A percentile compares a stretch with the other conserved stretches of the same genome.
phyloP scores from a whole-genome alignment of 2,797 vertebrate species.

The Phylloscopus collybita region DNA sequence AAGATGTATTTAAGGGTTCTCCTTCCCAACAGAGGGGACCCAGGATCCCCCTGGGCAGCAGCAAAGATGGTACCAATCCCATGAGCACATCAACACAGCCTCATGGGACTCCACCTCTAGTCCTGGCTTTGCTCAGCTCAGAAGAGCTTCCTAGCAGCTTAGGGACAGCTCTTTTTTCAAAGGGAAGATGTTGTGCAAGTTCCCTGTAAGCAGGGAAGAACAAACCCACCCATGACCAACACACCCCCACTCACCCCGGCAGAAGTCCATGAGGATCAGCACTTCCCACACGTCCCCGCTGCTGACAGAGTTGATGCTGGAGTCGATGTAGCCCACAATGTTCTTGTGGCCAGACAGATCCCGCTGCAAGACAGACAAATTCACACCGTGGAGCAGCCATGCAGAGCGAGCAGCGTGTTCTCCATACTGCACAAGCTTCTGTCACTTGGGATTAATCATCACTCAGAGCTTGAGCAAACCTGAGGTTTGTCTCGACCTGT shows the following conservation, averaged over 20 bases:
- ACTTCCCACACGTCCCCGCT: constrained; percentile 97
- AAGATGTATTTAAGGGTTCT: not conserved
- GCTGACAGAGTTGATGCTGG: constrained; percentile 92
- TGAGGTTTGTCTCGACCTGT: not conserved
- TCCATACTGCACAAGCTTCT: not conserved
- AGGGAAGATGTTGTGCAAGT: not conserved
- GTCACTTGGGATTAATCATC: not conserved
- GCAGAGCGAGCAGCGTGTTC: not conserved
- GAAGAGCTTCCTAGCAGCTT: not conserved
- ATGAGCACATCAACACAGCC: not conserved
- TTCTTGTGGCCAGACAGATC: constrained; percentile 96
- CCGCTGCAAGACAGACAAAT: constrained; percentile 76
- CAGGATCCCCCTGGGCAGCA: not conserved
- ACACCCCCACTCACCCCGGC: constrained; percentile 84
- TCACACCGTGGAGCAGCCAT: not conserved
- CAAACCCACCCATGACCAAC: constrained; percentile 72
- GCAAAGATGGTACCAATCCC: not conserved
- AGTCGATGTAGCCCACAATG: constrained; percentile 97
- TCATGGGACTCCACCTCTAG: fast-evolving
- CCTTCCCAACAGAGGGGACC: not conserved
- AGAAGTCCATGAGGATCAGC: constrained; percentile 98
- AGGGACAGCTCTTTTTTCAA: not conserved
- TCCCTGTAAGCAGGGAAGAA: not conserved
- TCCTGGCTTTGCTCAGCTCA: not conserved
- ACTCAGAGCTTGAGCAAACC: not conserved